Evolutionary conservation across 2,797 vertebrate species (phyloP), one percentile per base, ranked within the genome.

Genomic region (Ciconia nigra): DNA sequence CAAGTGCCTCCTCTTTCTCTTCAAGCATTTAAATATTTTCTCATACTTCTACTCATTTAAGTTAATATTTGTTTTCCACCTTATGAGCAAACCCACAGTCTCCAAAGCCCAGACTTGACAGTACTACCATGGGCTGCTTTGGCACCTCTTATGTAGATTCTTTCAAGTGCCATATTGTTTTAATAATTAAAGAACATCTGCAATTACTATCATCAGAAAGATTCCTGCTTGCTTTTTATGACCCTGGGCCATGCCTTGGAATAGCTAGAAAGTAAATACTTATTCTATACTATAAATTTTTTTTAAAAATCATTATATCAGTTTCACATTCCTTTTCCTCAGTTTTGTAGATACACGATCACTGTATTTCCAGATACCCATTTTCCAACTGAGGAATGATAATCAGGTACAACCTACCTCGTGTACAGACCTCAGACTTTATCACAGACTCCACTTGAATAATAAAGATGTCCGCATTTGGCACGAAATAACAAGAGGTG

Each of bases 41-140:
- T 63, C 54, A 31, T 10, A 29, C 7, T 70, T 62, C 33, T 59
- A 5, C 33, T 9, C 0, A 67, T 47, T 52, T 28, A 59, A 46
- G 28, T n/a, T 51, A 17, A 37, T 35, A 63, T 85, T 63, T 83
- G 44, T 65, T 61, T 90, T 67, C 24, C 14, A 63, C 17, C 37
- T 67, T 33, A n/a, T 2, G 4, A 86, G 35, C 51, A 66, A 80
- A 35, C 9, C 5, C 28, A 7, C 5, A 35, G 42, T 3, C 57
- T 55, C 44, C 44, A 25, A 77, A 86, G 37, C 37, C 31, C 31
- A 44, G 58, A 35, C 14, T 11, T 33, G 28, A 47, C 4, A 4
- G 47, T 15, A 59, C 10, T 15, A 59, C 10, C 17, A 37, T 0
- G 0, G 49, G 55, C 59, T 81, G 55, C 69, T 62, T 10, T n/a